These are phyloP conservation scores for Sterna hirundo DNA, from an alignment of 2,113 vertebrate genomes.

Conservation along the genomic window DNA sequence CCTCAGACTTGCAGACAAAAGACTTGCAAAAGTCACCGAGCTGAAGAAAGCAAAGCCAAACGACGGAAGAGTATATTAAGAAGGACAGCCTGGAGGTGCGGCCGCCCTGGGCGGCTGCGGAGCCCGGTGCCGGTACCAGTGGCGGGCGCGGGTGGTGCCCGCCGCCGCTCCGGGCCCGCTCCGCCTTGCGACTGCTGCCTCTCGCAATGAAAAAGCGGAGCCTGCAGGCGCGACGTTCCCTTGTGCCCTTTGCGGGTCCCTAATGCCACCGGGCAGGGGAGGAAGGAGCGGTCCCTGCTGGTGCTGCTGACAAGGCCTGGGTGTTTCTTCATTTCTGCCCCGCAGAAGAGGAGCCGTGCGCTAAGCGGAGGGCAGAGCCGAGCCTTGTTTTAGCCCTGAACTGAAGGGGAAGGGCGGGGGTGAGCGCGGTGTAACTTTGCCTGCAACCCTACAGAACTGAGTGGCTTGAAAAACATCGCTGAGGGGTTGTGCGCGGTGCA, in stretches of 20 bases:
- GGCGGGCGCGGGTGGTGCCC: background rate
- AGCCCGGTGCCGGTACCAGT: background rate
- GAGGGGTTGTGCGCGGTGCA: rapidly evolving
- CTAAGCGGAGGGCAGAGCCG: background rate
- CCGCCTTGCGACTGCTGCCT: background rate
- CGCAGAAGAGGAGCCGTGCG: background rate
- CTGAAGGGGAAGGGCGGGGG: background rate
- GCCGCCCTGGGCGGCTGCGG: background rate
- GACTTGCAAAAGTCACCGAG: background rate
- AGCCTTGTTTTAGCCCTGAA: background rate
- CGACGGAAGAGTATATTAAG: too few species aligned
- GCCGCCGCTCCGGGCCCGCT: background rate
- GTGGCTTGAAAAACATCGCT: background rate
- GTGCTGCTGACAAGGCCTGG: background rate
- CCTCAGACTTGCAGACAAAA: background rate
- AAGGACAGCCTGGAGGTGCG: background rate
- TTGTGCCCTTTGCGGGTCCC: background rate
- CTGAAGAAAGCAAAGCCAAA: background rate
- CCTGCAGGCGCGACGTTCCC: background rate
- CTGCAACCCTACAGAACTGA: background rate
- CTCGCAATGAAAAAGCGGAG: background rate
- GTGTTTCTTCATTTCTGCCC: background rate
- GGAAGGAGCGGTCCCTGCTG: background rate
- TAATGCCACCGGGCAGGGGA: background rate
- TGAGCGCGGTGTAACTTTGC: background rate